These are phyloP conservation scores for Zingel zingel DNA, from an alignment of 2,113 vertebrate genomes.

Conservation along the genomic window DNA sequence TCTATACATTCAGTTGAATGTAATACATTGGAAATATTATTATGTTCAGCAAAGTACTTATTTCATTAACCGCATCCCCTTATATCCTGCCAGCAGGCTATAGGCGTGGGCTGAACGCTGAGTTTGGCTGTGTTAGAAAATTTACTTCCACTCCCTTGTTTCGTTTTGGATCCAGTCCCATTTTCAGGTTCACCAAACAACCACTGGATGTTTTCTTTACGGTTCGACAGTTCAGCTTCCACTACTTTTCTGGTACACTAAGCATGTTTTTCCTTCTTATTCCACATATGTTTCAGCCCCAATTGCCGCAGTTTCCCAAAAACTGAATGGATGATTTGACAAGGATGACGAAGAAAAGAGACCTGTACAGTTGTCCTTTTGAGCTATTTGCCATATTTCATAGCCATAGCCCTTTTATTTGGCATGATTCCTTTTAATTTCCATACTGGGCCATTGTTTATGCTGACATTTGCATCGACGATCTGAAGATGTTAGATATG, in stretches of 20 bases:
- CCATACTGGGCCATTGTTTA: slow-evolving; percentile 2
- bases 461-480: slow-evolving; percentile 29
- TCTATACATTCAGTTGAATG: too few species aligned
- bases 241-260: slow-evolving; percentile 48
- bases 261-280: background rate
- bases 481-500: background rate
- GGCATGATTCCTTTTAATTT: background rate
- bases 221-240: slow-evolving; percentile 14
- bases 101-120: background rate
- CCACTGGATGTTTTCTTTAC: slow-evolving; percentile 19
- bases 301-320: slow-evolving; percentile 6
- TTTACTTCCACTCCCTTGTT: slow-evolving; percentile 12
- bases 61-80: background rate
- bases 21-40: too few species aligned
- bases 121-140: background rate
- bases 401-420: background rate
- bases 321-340: background rate
- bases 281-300: slow-evolving; percentile 35
- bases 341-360: background rate
- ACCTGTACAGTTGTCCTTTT: background rate
- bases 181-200: slow-evolving; percentile 48
- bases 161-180: slow-evolving; percentile 22
- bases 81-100: background rate
- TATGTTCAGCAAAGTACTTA: background rate
- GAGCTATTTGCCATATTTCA: slow-evolving; percentile 9